Evolutionary conservation across 1,140 invertebrate species (phyloP), one percentile per base, ranked within the genome.

Genomic region (Saccostrea cuccullata): DNA sequence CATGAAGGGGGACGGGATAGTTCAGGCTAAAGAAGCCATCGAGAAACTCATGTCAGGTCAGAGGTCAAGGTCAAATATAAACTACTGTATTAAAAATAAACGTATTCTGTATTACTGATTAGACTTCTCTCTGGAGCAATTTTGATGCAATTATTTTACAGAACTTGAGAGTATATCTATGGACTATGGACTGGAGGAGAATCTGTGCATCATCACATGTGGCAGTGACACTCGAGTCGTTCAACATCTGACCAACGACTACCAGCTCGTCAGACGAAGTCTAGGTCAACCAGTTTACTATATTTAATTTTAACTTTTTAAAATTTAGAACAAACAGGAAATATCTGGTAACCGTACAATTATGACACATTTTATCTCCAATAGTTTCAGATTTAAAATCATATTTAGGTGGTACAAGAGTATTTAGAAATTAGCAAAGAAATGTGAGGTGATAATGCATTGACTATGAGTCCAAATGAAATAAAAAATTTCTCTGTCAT

Each of bases 181-280:
- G 30, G 40, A 86, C 3, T 60, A 85, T 82, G 90, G 89, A 20
- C 55, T 89, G 56, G 91, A 91, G 55, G 91, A 91, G 55, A 91
- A 91, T 55, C 47, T 91, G 15, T 90, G 86, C 13, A 47, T 91
- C 3, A 86, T 91, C 30, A 87, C 84, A 5, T 90, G 89, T 84
- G 89, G 90, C 8, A 89, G 82, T 36, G 87, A 89, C 5, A 87
- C 89, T n/a, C 55, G 58, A 40, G 90, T 90, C 0, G 86, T 89
- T 2, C 90, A 90, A 55, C 89, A 91, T 83, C 84, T 91, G 5
- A 91, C 91, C 17, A 90, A 89, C 86, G 91, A 91, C 67, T 91
- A 89, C 85, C 83, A 30, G 36, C 86, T 84, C 55, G 87, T 91
- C 36, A 73, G 85, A 55, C 86, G 87, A 47, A 26, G 70, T 6